Evolutionary conservation across 2,113 vertebrate species (phyloP).

Genomic region (Rhabdornis inornatus): DNA sequence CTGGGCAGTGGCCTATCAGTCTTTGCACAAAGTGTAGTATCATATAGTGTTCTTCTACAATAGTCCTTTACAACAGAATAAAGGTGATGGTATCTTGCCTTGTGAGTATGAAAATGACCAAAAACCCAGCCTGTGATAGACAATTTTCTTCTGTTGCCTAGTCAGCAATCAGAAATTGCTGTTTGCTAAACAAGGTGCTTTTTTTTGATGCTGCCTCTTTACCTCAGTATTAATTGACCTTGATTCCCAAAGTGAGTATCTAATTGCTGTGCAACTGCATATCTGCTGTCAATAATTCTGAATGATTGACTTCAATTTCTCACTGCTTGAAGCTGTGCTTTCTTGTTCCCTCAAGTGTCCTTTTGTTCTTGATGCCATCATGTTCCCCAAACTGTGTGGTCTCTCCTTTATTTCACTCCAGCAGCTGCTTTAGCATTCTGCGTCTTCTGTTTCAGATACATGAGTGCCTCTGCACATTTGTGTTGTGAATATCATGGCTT

Average conservation of each 20-base stretch:
- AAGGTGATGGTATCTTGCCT: not conserved
- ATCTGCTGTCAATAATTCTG: not conserved
- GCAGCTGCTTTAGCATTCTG: slow-evolving; percentile 36
- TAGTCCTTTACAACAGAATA: not conserved
- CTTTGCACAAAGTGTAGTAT: not conserved
- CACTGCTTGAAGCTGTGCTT: not conserved
- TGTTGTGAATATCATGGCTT: slow-evolving; percentile 5
- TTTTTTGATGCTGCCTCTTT: not conserved
- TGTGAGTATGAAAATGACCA: not conserved
- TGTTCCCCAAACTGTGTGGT: slow-evolving; percentile 4
- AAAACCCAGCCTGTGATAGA: not conserved
- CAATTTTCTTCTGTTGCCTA: not conserved
- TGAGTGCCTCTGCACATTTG: not conserved
- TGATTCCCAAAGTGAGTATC: not conserved
- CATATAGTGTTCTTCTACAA: not conserved
- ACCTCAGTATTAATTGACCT: not conserved
- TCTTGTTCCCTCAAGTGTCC: not conserved
- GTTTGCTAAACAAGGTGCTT: not conserved
- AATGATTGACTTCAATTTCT: not conserved
- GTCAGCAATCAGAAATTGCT: not conserved
- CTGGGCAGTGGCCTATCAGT: not conserved
- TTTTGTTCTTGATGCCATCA: not conserved
- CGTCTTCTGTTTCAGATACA: not conserved
- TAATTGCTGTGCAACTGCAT: not conserved
- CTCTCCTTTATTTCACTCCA: slow-evolving; percentile 24